A percentile compares a stretch with the other conserved stretches of the same genome.
phyloP scores from a whole-genome alignment of 2,888 invertebrate genomes.

The Drepana falcataria region DNA sequence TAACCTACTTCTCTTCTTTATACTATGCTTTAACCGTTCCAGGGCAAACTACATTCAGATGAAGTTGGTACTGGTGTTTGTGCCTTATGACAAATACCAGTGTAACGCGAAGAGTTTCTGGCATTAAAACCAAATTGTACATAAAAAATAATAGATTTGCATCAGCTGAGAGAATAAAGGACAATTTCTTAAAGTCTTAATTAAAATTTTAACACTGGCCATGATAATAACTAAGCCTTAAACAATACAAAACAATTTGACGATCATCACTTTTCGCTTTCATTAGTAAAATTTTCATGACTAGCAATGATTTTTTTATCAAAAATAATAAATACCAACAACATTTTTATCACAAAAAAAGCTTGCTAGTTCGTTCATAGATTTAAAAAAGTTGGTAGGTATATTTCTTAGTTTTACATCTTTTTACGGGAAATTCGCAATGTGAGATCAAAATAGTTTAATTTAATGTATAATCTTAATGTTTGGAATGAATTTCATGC shows the following conservation, averaged over 20 bases:
- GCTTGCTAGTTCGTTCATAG: neutral
- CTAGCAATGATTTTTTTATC: neutral
- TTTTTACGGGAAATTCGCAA: neutral
- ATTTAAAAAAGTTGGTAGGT: neutral
- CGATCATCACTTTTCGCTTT: neutral
- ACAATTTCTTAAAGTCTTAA: too few relatives aligned
- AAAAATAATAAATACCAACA: neutral
- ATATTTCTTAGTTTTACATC: neutral
- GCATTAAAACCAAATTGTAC: too few relatives aligned
- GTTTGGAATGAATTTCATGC: slow-evolving; percentile 11
- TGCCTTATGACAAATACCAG: too few relatives aligned
- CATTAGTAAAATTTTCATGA: neutral
- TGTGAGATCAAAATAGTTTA: slow-evolving; percentile 1
- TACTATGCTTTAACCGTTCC: too few relatives aligned
- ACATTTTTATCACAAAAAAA: neutral
- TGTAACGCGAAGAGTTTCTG: too few relatives aligned
- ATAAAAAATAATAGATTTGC: too few relatives aligned
- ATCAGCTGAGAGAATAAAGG: too few relatives aligned
- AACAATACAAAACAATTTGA: neutral
- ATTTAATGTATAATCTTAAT: slow-evolving; percentile 8
- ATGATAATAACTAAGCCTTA: neutral
- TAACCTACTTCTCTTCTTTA: too few relatives aligned
- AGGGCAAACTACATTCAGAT: too few relatives aligned
- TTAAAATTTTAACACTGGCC: neutral
- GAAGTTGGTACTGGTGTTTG: too few relatives aligned